Evolutionary conservation across 2,113 vertebrate genomes (phyloP).

Genomic region (Pseudopodoces humilis): DNA sequence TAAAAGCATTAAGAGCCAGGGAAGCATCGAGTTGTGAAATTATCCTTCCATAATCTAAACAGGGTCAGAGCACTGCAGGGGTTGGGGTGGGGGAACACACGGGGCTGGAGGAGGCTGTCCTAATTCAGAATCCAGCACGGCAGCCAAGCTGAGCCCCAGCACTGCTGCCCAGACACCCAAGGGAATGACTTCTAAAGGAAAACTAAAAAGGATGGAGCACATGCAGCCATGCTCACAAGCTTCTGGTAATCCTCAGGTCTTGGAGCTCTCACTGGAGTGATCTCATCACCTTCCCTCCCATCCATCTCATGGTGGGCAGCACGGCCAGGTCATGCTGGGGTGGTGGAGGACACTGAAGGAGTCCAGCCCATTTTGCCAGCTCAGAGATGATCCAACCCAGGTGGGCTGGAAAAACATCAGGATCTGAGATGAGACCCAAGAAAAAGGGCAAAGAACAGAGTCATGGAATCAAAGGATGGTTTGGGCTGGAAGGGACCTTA

Average conservation of each 20-base stretch:
- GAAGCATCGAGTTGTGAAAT: neutral
- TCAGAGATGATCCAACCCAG: neutral
- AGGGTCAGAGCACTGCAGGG: neutral
- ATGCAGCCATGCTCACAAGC: neutral
- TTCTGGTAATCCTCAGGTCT: neutral
- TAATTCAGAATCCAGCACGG: neutral
- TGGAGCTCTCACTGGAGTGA: neutral
- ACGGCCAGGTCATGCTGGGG: fast-evolving
- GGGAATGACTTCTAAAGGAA: neutral
- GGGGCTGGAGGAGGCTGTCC: neutral
- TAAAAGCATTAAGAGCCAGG: neutral
- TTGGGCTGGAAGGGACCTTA: neutral
- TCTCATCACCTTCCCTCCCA: neutral
- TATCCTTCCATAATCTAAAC: neutral
- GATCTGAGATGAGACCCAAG: neutral
- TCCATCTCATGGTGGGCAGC: neutral
- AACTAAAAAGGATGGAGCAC: neutral
- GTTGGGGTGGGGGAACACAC: neutral
- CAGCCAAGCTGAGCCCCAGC: neutral
- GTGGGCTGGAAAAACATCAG: neutral
- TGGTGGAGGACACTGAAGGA: neutral
- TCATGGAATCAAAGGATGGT: neutral
- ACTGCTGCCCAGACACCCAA: neutral
- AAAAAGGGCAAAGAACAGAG: neutral
- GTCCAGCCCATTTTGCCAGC: neutral